Conservation (phyloP, 2,113 vertebrate species). For the Alosa alosa region DNA sequence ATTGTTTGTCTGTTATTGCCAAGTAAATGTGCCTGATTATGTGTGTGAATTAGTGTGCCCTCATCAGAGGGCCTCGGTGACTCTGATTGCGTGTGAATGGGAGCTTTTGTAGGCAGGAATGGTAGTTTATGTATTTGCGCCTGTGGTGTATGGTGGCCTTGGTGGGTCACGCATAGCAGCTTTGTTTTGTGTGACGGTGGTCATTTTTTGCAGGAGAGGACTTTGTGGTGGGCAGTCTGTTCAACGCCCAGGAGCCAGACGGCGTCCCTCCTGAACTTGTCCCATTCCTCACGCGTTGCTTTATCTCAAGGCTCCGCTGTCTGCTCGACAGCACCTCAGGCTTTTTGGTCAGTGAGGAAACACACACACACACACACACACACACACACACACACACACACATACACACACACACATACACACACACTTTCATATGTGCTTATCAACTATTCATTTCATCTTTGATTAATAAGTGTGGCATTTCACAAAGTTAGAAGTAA, state of each 20-base stretch:
- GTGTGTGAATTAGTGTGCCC: background rate
- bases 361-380: background rate
- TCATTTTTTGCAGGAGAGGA: slow-evolving; percentile 68
- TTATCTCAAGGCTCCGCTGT: slow-evolving; percentile 80
- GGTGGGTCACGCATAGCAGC: background rate
- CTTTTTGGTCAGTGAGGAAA: slow-evolving; percentile 76
- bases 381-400: background rate
- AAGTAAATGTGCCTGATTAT: slow-evolving; percentile 2
- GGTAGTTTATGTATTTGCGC: background rate
- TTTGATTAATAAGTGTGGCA: background rate
- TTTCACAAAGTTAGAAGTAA: too few species aligned
- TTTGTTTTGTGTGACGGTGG: background rate
- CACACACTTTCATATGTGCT: background rate
- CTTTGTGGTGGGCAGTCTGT: slow-evolving; percentile 67
- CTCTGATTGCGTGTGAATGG: background rate
- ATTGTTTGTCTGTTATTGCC: background rate
- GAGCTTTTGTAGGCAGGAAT: background rate
- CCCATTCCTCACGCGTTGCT: slow-evolving; percentile 81
- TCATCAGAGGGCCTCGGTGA: background rate
- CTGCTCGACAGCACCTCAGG: slow-evolving; percentile 85
- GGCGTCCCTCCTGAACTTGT: slow-evolving; percentile 66
- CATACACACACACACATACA: background rate
- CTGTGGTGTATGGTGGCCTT: background rate
- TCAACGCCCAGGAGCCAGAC: slow-evolving; percentile 68
- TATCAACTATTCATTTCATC: background rate